phyloP scores from a whole-genome alignment of 1,140 invertebrate species.

The Venturia canescens region DNA sequence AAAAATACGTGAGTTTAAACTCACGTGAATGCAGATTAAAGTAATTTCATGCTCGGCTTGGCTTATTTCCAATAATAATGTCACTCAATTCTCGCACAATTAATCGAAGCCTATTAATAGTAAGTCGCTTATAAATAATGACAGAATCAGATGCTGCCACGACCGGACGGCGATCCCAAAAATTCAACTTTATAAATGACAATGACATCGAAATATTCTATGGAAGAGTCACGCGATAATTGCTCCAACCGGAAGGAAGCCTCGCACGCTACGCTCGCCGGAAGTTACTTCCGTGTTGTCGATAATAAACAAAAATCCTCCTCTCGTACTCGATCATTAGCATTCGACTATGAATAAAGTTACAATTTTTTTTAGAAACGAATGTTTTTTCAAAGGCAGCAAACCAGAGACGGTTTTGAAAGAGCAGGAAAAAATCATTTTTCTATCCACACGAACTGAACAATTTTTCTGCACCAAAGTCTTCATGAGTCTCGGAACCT shows the following conservation, averaged over 20 bases:
- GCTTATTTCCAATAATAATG: no score
- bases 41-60: no score
- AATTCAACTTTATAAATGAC: constrained; percentile 6
- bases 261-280: constrained; percentile 57
- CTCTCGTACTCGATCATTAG: not conserved
- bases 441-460: no score
- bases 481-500: no score
- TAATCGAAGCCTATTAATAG: no score
- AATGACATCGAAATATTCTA: constrained; percentile 32
- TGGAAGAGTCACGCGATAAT: constrained; percentile 57
- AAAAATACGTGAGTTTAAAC: no score
- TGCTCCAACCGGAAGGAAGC: constrained; percentile 64
- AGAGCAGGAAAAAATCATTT: no score
- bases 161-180: not conserved
- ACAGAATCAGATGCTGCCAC: not conserved
- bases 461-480: no score
- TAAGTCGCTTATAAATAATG: not conserved
- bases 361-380: not conserved
- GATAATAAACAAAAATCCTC: constrained; percentile 57
- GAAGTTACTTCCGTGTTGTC: constrained; percentile 66
- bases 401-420: no score
- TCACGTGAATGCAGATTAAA: no score
- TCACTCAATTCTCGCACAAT: no score
- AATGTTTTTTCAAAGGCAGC: no score
- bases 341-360: not conserved